Percentiles rank a stretch among this genome's conserved stretches.
phyloP scores from a whole-genome alignment of 2,888 invertebrate species.

The Drosophila subquinaria region DNA sequence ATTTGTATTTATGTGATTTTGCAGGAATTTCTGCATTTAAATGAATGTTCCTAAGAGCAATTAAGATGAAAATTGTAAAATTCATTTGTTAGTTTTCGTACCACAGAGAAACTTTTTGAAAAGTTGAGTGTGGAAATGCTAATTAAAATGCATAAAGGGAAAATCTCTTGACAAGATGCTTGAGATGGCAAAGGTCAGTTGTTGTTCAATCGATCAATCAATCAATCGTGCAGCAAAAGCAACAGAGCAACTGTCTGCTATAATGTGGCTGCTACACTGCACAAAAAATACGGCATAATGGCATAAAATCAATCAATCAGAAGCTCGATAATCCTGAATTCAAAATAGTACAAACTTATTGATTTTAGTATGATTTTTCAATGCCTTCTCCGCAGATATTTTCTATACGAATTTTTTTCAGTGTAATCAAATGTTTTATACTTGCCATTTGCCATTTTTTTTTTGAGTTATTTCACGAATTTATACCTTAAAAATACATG shows the following conservation, averaged over 20 bases:
- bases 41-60: not conserved
- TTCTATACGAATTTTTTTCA: no score
- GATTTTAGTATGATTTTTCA: no score
- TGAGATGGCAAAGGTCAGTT: not conserved
- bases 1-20: not conserved
- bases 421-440: no score
- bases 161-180: constrained; percentile 8
- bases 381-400: no score
- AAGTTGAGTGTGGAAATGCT: not conserved
- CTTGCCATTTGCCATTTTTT: no score
- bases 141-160: constrained; percentile 5
- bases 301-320: no score
- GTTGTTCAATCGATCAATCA: constrained; percentile 27
- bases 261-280: constrained; percentile 30
- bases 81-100: not conserved
- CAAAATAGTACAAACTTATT: no score
- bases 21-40: not conserved
- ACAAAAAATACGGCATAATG: no score
- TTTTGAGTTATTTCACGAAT: no score
- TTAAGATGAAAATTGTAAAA: constrained; percentile 1
- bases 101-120: not conserved
- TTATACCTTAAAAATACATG: no score
- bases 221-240: constrained; percentile 19
- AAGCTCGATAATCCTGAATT: no score
- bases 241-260: constrained; percentile 47